These are phyloP conservation scores for Gymnoscopelus microlampas DNA, from an alignment of 2,797 vertebrate genomes.

Conservation along the genomic window DNA sequence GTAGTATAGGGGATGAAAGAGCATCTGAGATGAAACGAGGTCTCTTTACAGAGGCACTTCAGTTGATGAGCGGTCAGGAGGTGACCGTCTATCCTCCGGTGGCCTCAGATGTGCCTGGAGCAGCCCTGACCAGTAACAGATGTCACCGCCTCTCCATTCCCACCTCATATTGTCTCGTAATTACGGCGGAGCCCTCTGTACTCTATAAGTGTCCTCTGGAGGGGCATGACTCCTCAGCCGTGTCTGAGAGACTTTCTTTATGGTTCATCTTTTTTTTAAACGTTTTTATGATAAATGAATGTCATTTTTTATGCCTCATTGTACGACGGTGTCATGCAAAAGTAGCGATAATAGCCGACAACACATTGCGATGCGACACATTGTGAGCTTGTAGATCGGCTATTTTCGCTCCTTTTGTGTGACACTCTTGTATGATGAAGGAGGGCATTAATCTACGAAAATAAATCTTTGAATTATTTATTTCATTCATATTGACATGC, in stretches of 20 bases:
- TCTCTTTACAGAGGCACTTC: conserved; percentile 50
- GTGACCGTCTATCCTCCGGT: conserved; percentile 51
- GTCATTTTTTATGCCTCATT: too few relatives aligned
- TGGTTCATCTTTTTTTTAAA: too few relatives aligned
- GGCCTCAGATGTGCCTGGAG: conserved; percentile 44
- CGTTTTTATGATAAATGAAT: too few relatives aligned
- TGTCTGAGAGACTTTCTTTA: conserved; percentile 38
- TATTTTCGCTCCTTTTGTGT: too few relatives aligned
- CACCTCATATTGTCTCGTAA: conserved; percentile 66
- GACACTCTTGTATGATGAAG: too few relatives aligned
- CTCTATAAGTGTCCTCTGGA: conserved; percentile 65
- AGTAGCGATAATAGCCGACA: too few relatives aligned
- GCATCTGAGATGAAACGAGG: conserved; percentile 50
- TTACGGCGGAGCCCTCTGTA: conserved; percentile 65
- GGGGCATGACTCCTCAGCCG: conserved; percentile 54
- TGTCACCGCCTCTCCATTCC: conserved; percentile 56
- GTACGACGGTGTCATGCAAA: too few relatives aligned
- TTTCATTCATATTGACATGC: too few relatives aligned
- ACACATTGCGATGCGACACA: too few relatives aligned
- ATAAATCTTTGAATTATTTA: too few relatives aligned
- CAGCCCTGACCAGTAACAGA: conserved; percentile 63
- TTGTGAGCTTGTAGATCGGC: too few relatives aligned
- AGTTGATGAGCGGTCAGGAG: conserved; percentile 69
- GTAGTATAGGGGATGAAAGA: conserved; percentile 62
- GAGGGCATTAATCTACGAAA: too few relatives aligned